These are phyloP conservation scores for Parotocinclus haroldoi DNA, from an alignment of 2,797 vertebrate species.

Conservation along the genomic window DNA sequence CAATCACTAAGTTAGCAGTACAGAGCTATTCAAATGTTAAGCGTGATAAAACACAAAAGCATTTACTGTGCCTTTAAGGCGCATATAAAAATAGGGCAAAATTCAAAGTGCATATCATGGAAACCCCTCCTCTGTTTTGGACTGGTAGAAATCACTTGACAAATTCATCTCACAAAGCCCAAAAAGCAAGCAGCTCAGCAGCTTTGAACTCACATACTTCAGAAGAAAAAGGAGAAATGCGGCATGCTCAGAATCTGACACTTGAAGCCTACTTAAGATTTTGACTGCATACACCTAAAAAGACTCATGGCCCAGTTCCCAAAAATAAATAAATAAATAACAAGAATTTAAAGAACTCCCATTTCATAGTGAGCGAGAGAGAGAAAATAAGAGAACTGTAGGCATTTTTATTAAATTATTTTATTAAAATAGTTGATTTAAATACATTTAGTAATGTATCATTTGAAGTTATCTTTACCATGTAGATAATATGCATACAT, in stretches of 20 bases:
- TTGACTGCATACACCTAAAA: constrained; percentile 26
- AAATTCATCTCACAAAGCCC: constrained; percentile 38
- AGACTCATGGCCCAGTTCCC: constrained; percentile 36
- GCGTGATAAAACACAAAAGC: not conserved
- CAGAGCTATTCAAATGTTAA: too few relatives aligned
- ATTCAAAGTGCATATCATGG: constrained; percentile 21
- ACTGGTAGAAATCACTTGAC: constrained; percentile 31
- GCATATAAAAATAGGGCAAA: constrained; percentile 4
- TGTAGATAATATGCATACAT: constrained; percentile 40
- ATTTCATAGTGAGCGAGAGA: not conserved
- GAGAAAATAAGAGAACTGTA: not conserved
- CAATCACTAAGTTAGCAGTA: too few relatives aligned
- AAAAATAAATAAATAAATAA: not conserved
- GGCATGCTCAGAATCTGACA: constrained; percentile 27
- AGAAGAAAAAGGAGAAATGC: constrained; percentile 20
- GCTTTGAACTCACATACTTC: constrained; percentile 40
- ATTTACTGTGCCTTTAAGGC: not conserved
- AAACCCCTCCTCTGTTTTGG: not conserved
- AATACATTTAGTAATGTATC: constrained; percentile 45
- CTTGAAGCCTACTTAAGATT: constrained; percentile 40
- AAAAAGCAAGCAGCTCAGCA: constrained; percentile 6
- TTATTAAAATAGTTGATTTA: constrained; percentile 52
- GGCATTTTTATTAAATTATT: not conserved
- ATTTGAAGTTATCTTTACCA: constrained; percentile 32
- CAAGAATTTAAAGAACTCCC: not conserved